Base-by-base conservation (phyloP, 2,797 vertebrate species). In the Threskiornis aethiopicus region DNA sequence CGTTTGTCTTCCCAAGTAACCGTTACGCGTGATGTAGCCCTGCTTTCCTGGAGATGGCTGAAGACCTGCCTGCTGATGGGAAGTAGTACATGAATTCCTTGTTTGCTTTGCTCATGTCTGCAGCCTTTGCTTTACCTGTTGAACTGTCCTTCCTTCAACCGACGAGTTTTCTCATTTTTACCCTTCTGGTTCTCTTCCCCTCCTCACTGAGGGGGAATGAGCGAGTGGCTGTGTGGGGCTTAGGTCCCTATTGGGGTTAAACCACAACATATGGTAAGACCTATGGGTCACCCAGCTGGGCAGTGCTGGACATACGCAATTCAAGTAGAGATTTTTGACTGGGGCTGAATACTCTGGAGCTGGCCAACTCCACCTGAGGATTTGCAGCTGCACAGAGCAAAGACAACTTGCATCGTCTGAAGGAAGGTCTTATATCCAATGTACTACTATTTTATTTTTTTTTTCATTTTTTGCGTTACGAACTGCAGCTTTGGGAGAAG, bases 1-100 rank as follows among this genome's bases (percentile, higher is more conserved):
- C 1, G 1, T 83, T 94, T 70, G 10, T 77, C 64, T 80, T 76
- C 37, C 29, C 33, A 58, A 83, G 37, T 5, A 61, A n/a, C 25
- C 4, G 2, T 44, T 24, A 10, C 3, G 5, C 0, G 1, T 15
- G 41, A 28, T 18, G 11, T 4, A 84, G 15, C 16, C 33, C 21
- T 31, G 10, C 13, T 90, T 77, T 49, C 26, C 26, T 73, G 42
- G 80, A 57, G 1, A 0, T 46, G 59, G 3, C 24, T 81, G 86
- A 81, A 21, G 39, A 25, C 5, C 21, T 76, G 21, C 16, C 37
- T 65, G 33, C 4, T 0, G 0, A 14, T 13, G 11, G 57, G 29
- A 76, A 44, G 5, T 1, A 3, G 29, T 25, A 13, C 73, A 49
- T 35, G 0, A 58, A 49, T 51, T 88, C 22, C 22, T 83, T 46